Conservation (phyloP, 1,140 invertebrate species). For the Sarcophaga bullata region DNA sequence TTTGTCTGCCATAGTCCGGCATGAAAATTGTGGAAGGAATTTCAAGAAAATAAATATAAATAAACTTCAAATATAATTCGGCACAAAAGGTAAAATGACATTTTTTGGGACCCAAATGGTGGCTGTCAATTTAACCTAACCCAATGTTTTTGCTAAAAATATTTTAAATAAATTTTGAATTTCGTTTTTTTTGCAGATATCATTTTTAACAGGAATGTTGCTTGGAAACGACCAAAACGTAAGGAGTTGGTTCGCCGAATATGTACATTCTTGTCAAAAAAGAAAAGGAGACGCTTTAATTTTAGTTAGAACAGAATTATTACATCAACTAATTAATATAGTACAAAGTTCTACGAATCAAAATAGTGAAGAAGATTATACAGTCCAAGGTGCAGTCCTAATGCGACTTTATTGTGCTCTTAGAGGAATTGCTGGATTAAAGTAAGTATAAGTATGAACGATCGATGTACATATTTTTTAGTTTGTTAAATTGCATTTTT, state of each 20-base stretch:
- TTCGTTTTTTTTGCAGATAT: slow-evolving; percentile 68
- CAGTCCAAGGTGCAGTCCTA: slow-evolving; percentile 83
- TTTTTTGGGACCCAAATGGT: no score
- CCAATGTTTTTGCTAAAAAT: slow-evolving; percentile 13
- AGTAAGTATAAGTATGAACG: slow-evolving; percentile 69
- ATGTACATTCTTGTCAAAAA: slow-evolving; percentile 91
- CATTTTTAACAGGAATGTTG: slow-evolving; percentile 91
- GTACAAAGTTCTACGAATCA: slow-evolving; percentile 31
- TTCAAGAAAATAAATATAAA: no score
- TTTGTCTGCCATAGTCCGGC: no score
- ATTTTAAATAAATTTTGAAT: not conserved
- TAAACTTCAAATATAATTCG: no score
- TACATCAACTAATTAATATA: slow-evolving; percentile 75
- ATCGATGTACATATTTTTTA: not conserved
- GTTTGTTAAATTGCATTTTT: not conserved
- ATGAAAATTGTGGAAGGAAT: no score
- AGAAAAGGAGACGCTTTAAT: slow-evolving; percentile 79
- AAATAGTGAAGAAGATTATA: slow-evolving; percentile 72
- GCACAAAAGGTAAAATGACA: no score
- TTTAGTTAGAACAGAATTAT: slow-evolving; percentile 82
- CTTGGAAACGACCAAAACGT: slow-evolving; percentile 90
- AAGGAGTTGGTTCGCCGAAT: slow-evolving; percentile 91
- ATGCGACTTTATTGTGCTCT: slow-evolving; percentile 91
- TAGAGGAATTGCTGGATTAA: slow-evolving; percentile 90
- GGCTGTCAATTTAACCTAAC: no score